Evolutionary conservation across 2,113 vertebrate genomes (phyloP).

Genomic region (Taxidea taxus): DNA sequence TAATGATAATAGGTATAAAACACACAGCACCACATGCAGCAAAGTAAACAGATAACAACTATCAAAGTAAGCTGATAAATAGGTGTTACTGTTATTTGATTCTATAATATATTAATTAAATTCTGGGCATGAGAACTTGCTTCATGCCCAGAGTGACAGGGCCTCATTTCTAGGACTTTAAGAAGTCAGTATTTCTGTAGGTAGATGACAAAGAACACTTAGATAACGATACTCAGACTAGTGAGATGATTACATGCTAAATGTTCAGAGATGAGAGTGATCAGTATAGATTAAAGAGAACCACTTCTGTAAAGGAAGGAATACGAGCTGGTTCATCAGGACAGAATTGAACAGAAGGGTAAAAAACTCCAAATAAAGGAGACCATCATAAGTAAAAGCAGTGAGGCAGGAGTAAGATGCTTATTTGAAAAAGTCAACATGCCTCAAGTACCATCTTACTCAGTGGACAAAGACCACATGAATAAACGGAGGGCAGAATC

Average conservation of each 20-base stretch:
- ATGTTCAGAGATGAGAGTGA: neutral
- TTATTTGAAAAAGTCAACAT: neutral
- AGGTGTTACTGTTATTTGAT: neutral
- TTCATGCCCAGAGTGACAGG: neutral
- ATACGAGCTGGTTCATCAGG: neutral
- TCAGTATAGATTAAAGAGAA: neutral
- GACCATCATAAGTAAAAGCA: neutral
- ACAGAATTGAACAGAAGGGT: neutral
- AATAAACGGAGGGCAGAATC: neutral
- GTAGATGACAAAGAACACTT: neutral
- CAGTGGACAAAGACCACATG: neutral
- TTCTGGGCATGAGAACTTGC: neutral
- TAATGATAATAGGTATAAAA: neutral
- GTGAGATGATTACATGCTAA: neutral
- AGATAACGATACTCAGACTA: neutral
- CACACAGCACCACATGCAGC: neutral
- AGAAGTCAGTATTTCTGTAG: neutral
- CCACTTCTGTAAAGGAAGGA: neutral
- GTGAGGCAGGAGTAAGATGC: neutral
- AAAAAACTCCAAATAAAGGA: conserved; percentile 21
- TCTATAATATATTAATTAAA: neutral
- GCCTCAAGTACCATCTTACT: neutral
- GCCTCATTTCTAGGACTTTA: neutral
- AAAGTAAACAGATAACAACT: neutral
- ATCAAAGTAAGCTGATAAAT: neutral